A percentile compares a stretch with the other conserved stretches of the same genome.
phyloP scores from a whole-genome alignment of 2,797 vertebrate species.

The Danio albolineatus region DNA sequence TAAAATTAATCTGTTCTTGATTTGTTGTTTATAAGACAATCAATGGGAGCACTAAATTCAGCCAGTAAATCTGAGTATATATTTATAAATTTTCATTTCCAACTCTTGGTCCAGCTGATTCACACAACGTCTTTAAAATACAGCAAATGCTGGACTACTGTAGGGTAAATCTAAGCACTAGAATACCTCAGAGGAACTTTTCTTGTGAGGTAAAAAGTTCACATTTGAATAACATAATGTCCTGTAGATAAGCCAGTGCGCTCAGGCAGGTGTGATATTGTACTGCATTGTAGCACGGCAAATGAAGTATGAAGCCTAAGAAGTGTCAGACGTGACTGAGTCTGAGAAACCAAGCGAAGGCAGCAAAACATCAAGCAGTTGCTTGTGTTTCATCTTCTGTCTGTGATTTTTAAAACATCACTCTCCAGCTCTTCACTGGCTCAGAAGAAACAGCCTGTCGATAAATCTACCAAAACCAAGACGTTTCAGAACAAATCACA shows the following conservation, averaged over 20 bases:
- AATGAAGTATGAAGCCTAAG: conserved; percentile 6
- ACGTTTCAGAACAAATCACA: not conserved
- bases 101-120: not conserved
- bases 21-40: too few species aligned
- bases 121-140: conserved; percentile 7
- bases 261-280: conserved; percentile 16
- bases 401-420: not conserved
- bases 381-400: not conserved
- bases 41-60: not conserved
- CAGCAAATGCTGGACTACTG: not conserved
- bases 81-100: too few species aligned
- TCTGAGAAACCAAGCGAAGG: conserved; percentile 8
- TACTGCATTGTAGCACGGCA: not conserved
- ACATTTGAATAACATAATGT: not conserved
- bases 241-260: not conserved
- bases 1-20: too few species aligned
- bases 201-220: conserved; percentile 9
- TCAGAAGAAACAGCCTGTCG: not conserved
- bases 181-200: not conserved
- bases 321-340: conserved; percentile 15
- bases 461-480: conserved; percentile 10
- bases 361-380: not conserved
- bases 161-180: not conserved
- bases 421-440: not conserved
- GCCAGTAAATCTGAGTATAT: not conserved